These are phyloP conservation scores for Crossaster papposus DNA, from an alignment of 53 echinoderm and acorn worm species.

Conservation along the genomic window DNA sequence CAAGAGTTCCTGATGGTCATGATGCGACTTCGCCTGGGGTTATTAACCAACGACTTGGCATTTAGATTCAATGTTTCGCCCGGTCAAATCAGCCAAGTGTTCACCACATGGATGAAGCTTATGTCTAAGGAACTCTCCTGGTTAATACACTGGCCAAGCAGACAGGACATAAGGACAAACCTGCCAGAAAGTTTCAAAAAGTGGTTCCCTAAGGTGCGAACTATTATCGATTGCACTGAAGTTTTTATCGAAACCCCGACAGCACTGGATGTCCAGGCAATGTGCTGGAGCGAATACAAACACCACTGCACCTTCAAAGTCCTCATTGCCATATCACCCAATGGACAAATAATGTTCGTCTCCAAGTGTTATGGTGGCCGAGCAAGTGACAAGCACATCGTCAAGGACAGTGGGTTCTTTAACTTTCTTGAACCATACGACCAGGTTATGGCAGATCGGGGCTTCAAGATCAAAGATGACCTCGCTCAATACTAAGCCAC, in stretches of 20 bases:
- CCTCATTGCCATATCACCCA: conserved; percentile 68
- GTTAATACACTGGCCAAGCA: conserved; percentile 42
- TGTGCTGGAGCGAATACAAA: conserved; percentile 76
- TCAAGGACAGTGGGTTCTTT: conserved; percentile 47
- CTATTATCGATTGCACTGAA: conserved; percentile 77
- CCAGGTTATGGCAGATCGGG: conserved; percentile 67
- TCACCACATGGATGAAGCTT: conserved; percentile 44
- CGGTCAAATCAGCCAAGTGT: too few species aligned
- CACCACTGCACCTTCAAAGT: conserved; percentile 70
- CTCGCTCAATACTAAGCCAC: conserved; percentile 27
- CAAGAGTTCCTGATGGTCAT: too few species aligned
- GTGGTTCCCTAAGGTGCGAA: conserved; percentile 5
- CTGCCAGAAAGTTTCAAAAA: not conserved
- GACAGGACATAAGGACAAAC: not conserved
- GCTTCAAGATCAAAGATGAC: conserved; percentile 65
- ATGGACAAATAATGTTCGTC: conserved; percentile 61
- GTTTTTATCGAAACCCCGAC: conserved; percentile 65
- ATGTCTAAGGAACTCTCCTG: conserved; percentile 27
- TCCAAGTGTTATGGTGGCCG: conserved; percentile 74
- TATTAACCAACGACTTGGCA: too few species aligned
- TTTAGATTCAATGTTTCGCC: too few species aligned
- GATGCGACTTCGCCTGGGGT: too few species aligned
- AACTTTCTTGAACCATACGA: conserved; percentile 70
- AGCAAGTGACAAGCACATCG: conserved; percentile 61
- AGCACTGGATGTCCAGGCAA: conserved; percentile 54